A percentile compares a stretch with the other conserved stretches of the same genome.
Evolutionary conservation across 2,113 vertebrate species (phyloP).

Genomic region (Malurus melanocephalus): DNA sequence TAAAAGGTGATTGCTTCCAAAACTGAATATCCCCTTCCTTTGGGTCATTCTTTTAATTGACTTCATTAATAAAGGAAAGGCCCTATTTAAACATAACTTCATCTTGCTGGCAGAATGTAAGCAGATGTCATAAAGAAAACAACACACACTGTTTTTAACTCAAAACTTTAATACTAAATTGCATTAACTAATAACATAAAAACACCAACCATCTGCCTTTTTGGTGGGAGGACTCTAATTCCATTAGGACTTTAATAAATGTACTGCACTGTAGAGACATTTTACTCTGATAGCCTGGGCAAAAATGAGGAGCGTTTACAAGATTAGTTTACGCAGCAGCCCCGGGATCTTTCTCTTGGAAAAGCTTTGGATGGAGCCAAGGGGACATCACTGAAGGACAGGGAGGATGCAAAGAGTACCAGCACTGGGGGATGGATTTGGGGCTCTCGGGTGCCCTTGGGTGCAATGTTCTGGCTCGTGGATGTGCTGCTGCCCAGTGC

Average conservation of each 20-base stretch:
- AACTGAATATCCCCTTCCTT: neutral
- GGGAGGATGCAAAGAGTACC: neutral
- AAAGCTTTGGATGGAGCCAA: slow-evolving; percentile 8
- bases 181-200: slow-evolving; percentile 54
- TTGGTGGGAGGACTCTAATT: slow-evolving; percentile 70
- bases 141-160: neutral
- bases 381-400: slow-evolving; percentile 52
- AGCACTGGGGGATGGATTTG: neutral
- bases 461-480: neutral
- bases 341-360: neutral
- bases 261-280: slow-evolving; percentile 65
- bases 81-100: slow-evolving; percentile 6
- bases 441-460: neutral
- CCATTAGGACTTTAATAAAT: slow-evolving; percentile 76
- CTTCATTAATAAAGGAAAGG: slow-evolving; percentile 28
- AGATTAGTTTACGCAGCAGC: slow-evolving; percentile 42
- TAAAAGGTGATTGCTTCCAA: slow-evolving; percentile 5
- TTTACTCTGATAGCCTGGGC: slow-evolving; percentile 68
- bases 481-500: neutral
- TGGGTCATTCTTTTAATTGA: slow-evolving; percentile 27
- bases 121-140: slow-evolving; percentile 24
- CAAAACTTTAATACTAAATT: slow-evolving; percentile 41
- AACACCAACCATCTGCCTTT: slow-evolving; percentile 61
- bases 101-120: neutral
- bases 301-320: slow-evolving; percentile 52